Evolutionary conservation across 1,140 invertebrate species (phyloP), one percentile per base, ranked within the genome.

Genomic region (Temnothorax longispinosus): DNA sequence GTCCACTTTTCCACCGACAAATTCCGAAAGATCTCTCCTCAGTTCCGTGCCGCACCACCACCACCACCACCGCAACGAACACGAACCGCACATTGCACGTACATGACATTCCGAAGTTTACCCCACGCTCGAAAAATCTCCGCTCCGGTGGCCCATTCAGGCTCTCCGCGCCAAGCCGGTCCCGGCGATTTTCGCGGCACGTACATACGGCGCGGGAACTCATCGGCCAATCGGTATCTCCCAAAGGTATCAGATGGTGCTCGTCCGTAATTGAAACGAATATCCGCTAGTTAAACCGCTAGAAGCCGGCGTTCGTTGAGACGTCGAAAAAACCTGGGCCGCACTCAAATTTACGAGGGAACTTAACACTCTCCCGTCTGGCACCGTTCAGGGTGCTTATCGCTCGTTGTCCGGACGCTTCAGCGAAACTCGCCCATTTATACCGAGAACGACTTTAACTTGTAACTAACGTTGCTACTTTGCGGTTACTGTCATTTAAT

Each of bases 211-310:
- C 4, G 13, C 50, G 80, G 32, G 27, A 54, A 21, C 80, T 38
- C 27, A n/a, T 50, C 69, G 27, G 27, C 54, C 27, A 21, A 60
- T 69, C 38, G 6, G 38, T 35, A 60, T 84, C 69, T 74, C 54
- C 27, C 80, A 27, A 13, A 74, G 41, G 54, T 47, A 72, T 72
- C 65, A 54, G 41, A 38, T 50, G 52, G 41, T 41, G 41, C 32
- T 44, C 32, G 27, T 32, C n/a, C 54, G 69, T 84, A 84, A 84
- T 84, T 84, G 80, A 84, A 84, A 84, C 56, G 80, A 60, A 75
- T 74, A 32, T 60, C 44, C 67, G 67, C 67, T 74, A 74, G 52
- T 82, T 74, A 72, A 65, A 82, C 21, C 67, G 38, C 38, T 47
- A 7, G 67, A 74, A 75, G 52, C 27, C 41, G 27, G 13, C 27